phyloP scores from a whole-genome alignment of 1,140 invertebrate genomes.

The Dendrolimus kikuchii region DNA sequence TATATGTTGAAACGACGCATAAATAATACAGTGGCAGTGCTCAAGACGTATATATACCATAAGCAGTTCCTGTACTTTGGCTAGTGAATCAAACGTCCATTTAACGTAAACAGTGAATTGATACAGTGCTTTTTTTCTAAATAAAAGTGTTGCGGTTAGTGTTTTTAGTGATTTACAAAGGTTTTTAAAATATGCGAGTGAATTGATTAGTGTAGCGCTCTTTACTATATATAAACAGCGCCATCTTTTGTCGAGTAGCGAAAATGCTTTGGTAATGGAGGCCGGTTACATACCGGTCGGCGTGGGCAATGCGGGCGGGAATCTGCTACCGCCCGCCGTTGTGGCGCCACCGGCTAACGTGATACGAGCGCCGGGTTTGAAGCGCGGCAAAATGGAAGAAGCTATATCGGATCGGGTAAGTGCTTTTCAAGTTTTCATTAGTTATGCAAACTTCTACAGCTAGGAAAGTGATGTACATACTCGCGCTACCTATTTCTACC shows the following conservation, averaged over 20 bases:
- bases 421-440: conserved; percentile 20
- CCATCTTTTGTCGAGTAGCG: conserved; percentile 43
- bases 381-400: conserved; percentile 80
- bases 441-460: background rate
- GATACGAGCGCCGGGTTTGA: conserved; percentile 79
- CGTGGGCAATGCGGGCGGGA: conserved; percentile 25
- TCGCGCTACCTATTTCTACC: too few species aligned
- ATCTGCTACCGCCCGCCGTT: conserved; percentile 34
- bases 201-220: conserved; percentile 10
- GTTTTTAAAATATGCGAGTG: conserved; percentile 6
- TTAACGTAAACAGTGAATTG: conserved; percentile 37
- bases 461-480: background rate
- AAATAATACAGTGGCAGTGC: conserved; percentile 16
- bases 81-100: conserved; percentile 48
- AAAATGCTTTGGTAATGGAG: conserved; percentile 51
- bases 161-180: conserved; percentile 16
- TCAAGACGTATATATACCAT: conserved; percentile 20
- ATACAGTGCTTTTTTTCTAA: conserved; percentile 23
- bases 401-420: conserved; percentile 83
- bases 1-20: conserved; percentile 7
- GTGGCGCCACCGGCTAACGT: conserved; percentile 66
- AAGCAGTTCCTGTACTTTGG: conserved; percentile 46
- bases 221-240: conserved; percentile 23
- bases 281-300: conserved; percentile 63
- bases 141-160: conserved; percentile 13